Percentiles rank a stretch among this genome's conserved stretches.
These are phyloP conservation scores for Lethrus apterus DNA, from an alignment of 1,140 invertebrate species.

Conservation along the genomic window DNA sequence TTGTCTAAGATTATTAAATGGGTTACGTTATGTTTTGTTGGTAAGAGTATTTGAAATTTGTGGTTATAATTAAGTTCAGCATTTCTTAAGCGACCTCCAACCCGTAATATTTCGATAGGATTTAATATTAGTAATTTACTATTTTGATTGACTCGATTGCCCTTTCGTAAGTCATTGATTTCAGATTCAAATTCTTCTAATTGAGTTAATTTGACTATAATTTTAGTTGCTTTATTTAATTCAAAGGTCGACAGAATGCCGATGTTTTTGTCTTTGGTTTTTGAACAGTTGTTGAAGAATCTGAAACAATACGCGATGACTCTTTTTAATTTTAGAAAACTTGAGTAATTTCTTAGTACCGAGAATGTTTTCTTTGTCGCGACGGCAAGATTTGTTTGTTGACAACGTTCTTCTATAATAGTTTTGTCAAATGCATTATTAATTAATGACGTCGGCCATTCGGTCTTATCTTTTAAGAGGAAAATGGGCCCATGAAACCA, in stretches of 20 bases:
- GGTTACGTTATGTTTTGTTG: conserved; percentile 17
- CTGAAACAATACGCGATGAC: neutral
- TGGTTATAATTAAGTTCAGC: conserved; percentile 18
- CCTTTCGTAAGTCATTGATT: neutral
- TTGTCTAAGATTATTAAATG: conserved; percentile 16
- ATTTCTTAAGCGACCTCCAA: conserved; percentile 26
- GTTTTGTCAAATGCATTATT: too few relatives aligned
- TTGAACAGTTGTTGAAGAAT: too few relatives aligned
- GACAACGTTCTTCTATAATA: too few relatives aligned
- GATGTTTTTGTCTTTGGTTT: too few relatives aligned
- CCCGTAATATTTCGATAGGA: too few relatives aligned
- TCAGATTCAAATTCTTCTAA: neutral
- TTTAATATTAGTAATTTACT: too few relatives aligned
- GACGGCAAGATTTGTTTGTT: neutral
- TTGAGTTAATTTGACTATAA: neutral
- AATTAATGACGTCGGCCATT: neutral
- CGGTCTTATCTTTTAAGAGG: neutral
- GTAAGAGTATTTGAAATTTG: conserved; percentile 21
- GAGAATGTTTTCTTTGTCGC: neutral
- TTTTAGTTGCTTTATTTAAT: neutral
- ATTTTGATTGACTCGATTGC: neutral
- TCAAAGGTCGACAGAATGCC: too few relatives aligned
- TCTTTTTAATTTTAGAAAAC: neutral
- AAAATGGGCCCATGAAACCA: conserved; percentile 37
- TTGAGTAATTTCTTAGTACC: neutral